These are phyloP conservation scores for Trachythela sp. DNA, from an alignment of 64 coral and sea anemone species.

Conservation along the genomic window DNA sequence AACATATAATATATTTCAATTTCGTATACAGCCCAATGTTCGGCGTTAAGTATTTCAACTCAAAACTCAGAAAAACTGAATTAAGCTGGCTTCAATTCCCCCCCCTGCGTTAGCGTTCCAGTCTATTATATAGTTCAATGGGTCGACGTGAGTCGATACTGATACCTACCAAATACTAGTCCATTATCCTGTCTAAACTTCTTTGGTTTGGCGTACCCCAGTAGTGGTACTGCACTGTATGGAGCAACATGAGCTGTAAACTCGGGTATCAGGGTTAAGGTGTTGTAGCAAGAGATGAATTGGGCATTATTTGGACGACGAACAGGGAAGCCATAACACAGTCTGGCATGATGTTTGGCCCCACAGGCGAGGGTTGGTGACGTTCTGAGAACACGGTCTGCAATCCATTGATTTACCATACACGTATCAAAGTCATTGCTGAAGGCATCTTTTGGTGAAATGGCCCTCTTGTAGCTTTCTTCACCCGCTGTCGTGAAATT, in stretches of 20 bases:
- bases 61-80: too few relatives aligned
- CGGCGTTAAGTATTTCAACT: too few relatives aligned
- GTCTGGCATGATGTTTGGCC: neutral
- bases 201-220: neutral
- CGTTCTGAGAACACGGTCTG: neutral
- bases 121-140: too few relatives aligned
- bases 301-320: conserved; percentile 8
- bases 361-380: neutral
- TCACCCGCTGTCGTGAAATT: too few relatives aligned
- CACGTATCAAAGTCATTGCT: neutral
- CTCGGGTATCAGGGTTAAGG: conserved; percentile 25
- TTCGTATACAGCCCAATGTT: too few relatives aligned
- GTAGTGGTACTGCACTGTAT: neutral
- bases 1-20: too few relatives aligned
- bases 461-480: neutral
- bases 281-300: conserved; percentile 34
- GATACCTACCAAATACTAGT: neutral
- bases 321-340: neutral
- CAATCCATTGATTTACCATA: neutral
- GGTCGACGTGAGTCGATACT: too few relatives aligned
- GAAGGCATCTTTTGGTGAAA: neutral
- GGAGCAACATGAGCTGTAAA: conserved; percentile 37
- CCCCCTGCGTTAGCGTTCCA: too few relatives aligned
- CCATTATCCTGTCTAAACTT: neutral
- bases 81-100: too few relatives aligned